Percentiles rank a stretch among this genome's conserved stretches.
Conservation (phyloP, 2,888 invertebrate genomes). For the Cataglyphis livida region DNA sequence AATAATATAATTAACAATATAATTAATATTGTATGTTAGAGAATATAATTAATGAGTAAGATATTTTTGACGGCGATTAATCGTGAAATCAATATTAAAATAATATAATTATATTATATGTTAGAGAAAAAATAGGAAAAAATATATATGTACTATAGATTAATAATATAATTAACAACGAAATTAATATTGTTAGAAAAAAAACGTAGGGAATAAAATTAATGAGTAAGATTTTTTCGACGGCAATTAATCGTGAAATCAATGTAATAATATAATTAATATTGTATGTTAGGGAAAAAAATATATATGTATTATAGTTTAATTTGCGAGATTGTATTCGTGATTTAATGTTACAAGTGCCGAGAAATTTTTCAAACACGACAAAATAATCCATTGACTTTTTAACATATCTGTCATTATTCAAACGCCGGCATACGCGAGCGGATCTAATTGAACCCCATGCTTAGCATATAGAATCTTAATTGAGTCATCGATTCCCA, state of each 20-base stretch:
- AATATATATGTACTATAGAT: too few relatives aligned
- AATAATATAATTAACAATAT: too few relatives aligned
- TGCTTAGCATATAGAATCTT: slow-evolving; percentile 49
- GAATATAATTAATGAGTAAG: background rate
- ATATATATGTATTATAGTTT: background rate
- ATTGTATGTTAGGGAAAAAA: too few relatives aligned
- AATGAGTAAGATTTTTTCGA: too few relatives aligned
- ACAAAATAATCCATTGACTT: background rate
- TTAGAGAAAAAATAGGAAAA: too few relatives aligned
- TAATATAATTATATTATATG: too few relatives aligned
- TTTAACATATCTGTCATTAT: slow-evolving; percentile 6
- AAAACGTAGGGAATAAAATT: too few relatives aligned
- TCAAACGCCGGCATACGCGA: slow-evolving; percentile 21
- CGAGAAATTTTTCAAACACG: background rate
- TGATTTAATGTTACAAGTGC: background rate
- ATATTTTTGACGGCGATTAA: background rate
- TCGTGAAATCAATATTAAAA: too few relatives aligned
- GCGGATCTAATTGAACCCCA: slow-evolving; percentile 19
- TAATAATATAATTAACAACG: too few relatives aligned
- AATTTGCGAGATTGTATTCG: slow-evolving; percentile 1
- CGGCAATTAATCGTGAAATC: too few relatives aligned
- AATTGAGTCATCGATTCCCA: slow-evolving; percentile 53
- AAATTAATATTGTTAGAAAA: too few relatives aligned
- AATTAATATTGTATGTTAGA: background rate
- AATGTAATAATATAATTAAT: too few relatives aligned